Evolutionary conservation across 2,113 vertebrate species (phyloP).

Genomic region (Rhineura floridana): DNA sequence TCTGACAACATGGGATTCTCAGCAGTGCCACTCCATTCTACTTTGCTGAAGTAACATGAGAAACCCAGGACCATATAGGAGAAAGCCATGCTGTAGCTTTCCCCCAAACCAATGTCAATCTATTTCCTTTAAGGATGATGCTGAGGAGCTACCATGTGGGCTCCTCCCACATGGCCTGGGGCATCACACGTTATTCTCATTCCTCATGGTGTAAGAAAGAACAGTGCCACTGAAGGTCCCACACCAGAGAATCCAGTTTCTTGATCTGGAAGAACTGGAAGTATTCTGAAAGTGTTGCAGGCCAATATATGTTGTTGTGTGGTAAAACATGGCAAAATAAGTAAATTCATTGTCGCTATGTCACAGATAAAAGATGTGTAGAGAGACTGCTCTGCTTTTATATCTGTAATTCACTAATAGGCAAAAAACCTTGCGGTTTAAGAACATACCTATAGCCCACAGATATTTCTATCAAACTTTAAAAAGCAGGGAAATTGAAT

Average conservation of each 20-base stretch:
- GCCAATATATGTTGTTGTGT: not conserved
- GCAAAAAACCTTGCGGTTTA: too few relatives aligned
- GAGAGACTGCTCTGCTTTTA: not conserved
- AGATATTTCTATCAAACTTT: too few relatives aligned
- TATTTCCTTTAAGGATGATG: not conserved
- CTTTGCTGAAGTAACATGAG: not conserved
- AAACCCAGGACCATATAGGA: not conserved
- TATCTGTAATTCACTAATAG: too few relatives aligned
- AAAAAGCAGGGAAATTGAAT: too few relatives aligned
- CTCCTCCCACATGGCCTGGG: not conserved
- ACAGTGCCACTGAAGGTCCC: not conserved
- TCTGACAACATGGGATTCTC: not conserved
- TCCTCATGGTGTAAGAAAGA: not conserved
- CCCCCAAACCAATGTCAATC: not conserved
- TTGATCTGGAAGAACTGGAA: not conserved
- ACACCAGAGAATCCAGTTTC: not conserved
- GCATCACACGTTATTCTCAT: not conserved
- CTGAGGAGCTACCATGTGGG: not conserved
- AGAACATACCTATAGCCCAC: too few relatives aligned
- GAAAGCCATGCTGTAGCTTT: not conserved
- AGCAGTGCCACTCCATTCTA: not conserved
- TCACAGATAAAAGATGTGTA: not conserved
- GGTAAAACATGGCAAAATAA: not conserved
- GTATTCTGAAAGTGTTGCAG: not conserved
- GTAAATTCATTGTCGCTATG: not conserved